Evolutionary conservation across 2,113 vertebrate species (phyloP).

Genomic region (Charina bottae): DNA sequence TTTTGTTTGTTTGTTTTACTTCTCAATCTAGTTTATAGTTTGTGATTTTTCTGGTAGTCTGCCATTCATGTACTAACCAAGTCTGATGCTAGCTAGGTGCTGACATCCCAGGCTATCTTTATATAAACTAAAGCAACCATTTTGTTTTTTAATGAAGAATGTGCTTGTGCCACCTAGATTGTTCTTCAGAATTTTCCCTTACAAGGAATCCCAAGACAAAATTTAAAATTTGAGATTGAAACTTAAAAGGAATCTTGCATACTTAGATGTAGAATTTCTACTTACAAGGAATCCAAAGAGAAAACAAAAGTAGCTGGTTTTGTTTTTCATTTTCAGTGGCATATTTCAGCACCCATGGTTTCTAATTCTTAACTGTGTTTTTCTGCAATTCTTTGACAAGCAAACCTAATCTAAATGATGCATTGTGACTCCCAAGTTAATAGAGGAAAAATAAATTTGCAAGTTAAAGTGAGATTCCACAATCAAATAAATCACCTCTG

Average conservation of each 20-base stretch:
- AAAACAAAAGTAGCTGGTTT: background rate
- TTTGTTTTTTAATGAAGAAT: background rate
- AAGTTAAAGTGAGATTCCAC: background rate
- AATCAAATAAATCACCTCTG: conserved; percentile 22
- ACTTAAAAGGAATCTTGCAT: background rate
- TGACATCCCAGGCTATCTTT: background rate
- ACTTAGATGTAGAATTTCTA: background rate
- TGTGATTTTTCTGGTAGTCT: background rate
- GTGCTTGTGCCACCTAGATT: background rate
- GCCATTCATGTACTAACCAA: background rate
- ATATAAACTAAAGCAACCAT: background rate
- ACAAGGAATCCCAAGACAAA: background rate
- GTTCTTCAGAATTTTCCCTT: background rate
- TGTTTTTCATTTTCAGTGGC: background rate
- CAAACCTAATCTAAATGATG: conserved; percentile 26
- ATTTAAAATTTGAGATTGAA: background rate
- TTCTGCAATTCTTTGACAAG: background rate
- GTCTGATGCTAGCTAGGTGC: background rate
- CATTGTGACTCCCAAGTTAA: conserved; percentile 17
- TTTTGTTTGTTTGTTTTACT: background rate
- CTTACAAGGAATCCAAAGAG: background rate
- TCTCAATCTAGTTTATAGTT: background rate
- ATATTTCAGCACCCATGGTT: background rate
- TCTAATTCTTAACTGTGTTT: background rate
- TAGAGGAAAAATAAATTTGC: conserved; percentile 8